Base-by-base conservation (phyloP, 2,888 invertebrate species). In the Ophion obscuratus region DNA sequence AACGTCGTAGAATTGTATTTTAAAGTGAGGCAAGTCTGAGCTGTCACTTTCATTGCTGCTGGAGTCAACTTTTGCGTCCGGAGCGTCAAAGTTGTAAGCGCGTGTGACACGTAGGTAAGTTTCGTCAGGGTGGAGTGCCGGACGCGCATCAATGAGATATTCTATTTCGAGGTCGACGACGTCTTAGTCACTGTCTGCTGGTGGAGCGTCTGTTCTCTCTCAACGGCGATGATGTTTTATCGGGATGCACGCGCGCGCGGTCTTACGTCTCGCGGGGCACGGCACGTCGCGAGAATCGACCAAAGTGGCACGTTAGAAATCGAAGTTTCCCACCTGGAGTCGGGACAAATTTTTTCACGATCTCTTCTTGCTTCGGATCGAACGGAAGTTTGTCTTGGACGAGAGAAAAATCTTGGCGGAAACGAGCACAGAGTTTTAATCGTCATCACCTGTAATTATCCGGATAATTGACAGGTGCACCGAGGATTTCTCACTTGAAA, bases 91-190 rank as follows among this genome's bases (percentile, higher is more conserved):
- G 73, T 74, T 40, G 47, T 61, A 59, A 74, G 67, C 62, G n/a
- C 31, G 71, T 67, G 77, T 74, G 70, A 81, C 68, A 64, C 11
- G 61, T 14, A 40, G 73, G 64, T 67, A 78, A 77, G 36, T 53
- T 74, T 74, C 81, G 67, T 59, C 59, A 80, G 77, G 71, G 71
- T n/a, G 59, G 73, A 61, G 83, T 80, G 79, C 64, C 78, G 83
- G 85, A 79, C 73, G 86, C 78, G 83, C 86, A 86, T 86, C 86
- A 86, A 86, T 86, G 86, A 83, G 83, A 81, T 75, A 81, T 83
- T 86, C 86, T 86, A 86, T 86, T 86, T 86, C 81, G 81, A 83
- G 81, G 77, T 83, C 77, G 86, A 78, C 86, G 86, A 83, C 77
- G 77, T 78, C 77, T 73, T 79, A 79, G 85, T 74, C 77, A 77